A percentile compares a stretch with the other conserved stretches of the same genome.
phyloP scores from a whole-genome alignment of 2,113 vertebrate species.

The Triplophysa siluroides region DNA sequence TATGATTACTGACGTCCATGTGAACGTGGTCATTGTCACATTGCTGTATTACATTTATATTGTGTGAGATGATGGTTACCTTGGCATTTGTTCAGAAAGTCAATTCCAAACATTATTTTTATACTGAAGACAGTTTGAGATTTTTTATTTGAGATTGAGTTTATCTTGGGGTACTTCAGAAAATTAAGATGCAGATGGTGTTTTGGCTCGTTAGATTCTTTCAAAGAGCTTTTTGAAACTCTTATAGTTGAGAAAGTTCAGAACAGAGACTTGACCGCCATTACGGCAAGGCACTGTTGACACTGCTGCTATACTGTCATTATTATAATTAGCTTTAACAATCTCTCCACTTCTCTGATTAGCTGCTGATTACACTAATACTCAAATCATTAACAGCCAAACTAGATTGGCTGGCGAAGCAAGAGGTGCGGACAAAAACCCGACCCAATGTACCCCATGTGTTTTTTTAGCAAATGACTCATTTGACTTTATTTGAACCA shows the following conservation, averaged over 20 bases:
- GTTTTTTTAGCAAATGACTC: too few species aligned
- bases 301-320: background rate
- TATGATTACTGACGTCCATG: too few species aligned
- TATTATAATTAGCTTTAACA: constrained; percentile 14
- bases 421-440: background rate
- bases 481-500: too few species aligned
- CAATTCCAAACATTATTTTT: too few species aligned
- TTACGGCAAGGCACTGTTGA: background rate
- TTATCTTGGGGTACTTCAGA: too few species aligned
- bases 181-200: background rate
- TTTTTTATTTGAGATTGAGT: too few species aligned
- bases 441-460: too few species aligned
- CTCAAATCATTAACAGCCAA: background rate
- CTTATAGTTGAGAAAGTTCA: background rate
- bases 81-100: too few species aligned
- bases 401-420: background rate
- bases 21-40: too few species aligned
- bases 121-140: too few species aligned
- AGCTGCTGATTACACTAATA: constrained; percentile 30
- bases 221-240: background rate
- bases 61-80: background rate
- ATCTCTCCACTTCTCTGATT: constrained; percentile 42
- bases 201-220: background rate
- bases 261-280: background rate
- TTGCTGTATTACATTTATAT: too few species aligned